Evolutionary conservation across 2,797 vertebrate species (phyloP), one percentile per base, ranked within the genome.

Genomic region (Paedocypris micromegethes): DNA sequence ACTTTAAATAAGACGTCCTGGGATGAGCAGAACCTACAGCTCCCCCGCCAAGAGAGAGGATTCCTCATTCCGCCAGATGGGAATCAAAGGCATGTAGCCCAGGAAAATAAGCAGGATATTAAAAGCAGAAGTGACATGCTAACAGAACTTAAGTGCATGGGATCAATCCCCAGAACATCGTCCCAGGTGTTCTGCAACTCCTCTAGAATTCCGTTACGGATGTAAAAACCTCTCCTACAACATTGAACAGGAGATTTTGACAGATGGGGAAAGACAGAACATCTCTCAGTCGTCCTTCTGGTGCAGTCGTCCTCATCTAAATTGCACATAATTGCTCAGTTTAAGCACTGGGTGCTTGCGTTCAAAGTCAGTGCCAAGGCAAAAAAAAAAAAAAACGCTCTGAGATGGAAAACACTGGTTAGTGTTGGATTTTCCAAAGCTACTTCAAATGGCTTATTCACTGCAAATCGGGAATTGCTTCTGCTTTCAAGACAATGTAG

Each of bases 151-250:
- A 9, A 41, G 40, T 40, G 58, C 60, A 63, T 47, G 44, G 2
- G 38, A 47, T 38, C 38, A 7, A 23, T 43, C 7, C 4, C 39
- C 8, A 4, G 44, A 41, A 70, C 70, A 63, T 59, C n/a, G 45
- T 67, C 63, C 59, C 54, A 53, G 63, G 68, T 74, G 71, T 72
- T 64, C 51, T 57, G 47, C 50, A 52, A 7, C n/a, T 52, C 49
- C 58, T 75, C 72, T 54, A 66, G 72, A 74, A 77, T 76, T 75
- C 55, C 77, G 51, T 2, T 48, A 52, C 50, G 57, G 60, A 63
- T 23, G 71, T 75, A 64, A 73, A 72, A 73, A 72, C 68, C 68
- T 75, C 57, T 74, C 64, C 52, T 55, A 76, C 69, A 73, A 73
- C 6, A 58, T 43, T 42, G 55, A 70, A 50, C 46, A 9, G 66